Evolutionary conservation across 1,140 invertebrate genomes (phyloP).

Genomic region (Goniozus legneri): DNA sequence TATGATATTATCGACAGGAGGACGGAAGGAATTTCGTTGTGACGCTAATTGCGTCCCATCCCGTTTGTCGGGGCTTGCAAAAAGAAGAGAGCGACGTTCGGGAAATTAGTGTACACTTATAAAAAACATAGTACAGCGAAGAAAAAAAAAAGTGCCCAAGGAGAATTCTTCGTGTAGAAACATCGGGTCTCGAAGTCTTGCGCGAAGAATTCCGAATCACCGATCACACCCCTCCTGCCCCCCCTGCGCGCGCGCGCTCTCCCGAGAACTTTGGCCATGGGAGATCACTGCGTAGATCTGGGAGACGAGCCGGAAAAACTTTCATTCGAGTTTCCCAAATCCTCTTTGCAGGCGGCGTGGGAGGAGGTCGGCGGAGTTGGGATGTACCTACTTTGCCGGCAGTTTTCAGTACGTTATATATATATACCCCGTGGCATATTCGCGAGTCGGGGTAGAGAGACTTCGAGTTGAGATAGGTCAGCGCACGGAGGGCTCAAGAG

Average conservation of each 20-base stretch:
- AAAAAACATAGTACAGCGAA: neutral
- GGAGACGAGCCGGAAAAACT: constrained; percentile 10
- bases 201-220: constrained; percentile 20
- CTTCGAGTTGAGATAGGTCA: no score
- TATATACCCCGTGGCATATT: constrained; percentile 1
- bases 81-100: neutral
- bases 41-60: constrained; percentile 5
- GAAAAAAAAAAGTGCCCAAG: neutral
- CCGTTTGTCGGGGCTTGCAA: neutral
- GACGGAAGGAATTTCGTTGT: no score
- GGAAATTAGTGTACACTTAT: neutral
- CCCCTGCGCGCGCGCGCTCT: no score
- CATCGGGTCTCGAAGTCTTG: neutral
- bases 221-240: no score
- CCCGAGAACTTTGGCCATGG: constrained; percentile 13
- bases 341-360: constrained; percentile 20
- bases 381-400: constrained; percentile 5
- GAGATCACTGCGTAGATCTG: constrained; percentile 16
- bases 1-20: no score
- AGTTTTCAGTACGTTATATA: constrained; percentile 19
- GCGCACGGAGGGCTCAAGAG: no score
- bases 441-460: no score
- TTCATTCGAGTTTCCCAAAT: constrained; percentile 23
- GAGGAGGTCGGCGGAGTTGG: no score
- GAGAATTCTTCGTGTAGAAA: neutral